Base-by-base conservation (phyloP, 2,888 invertebrate genomes). In the Papilio gigon region DNA sequence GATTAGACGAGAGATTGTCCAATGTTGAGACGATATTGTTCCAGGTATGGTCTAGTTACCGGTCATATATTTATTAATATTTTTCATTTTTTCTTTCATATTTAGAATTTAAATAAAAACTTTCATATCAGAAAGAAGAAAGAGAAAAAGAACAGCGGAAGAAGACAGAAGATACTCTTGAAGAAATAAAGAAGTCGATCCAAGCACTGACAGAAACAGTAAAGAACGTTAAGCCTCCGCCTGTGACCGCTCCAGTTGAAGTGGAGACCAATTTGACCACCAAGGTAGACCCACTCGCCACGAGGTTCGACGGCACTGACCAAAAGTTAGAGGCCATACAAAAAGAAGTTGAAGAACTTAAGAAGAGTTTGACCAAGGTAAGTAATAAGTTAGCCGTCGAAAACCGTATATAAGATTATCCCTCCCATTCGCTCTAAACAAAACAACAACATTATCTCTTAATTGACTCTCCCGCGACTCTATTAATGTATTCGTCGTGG, bases 11-110 rank as follows among this genome's bases (percentile, higher is more conserved):
- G 72, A 92, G 96, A 69, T 87, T 97, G 64, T 94, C 94, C 14
- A 95, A 95, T 74, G 95, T 97, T 6, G 96, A 97, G 84, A 95
- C 95, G 61, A 93, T 95, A 81, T 87, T 96, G 65, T 93, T 95
- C 77, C 94, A 95, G 92, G 95, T 95, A 80, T 82, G 80, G 73
- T 56, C 1, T 60, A 22, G 20, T 2, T 12, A n/a, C n/a, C n/a
- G n/a, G n/a, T n/a, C n/a, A n/a, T n/a, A n/a, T n/a, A n/a, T n/a
- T n/a, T n/a, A 33, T 33, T 33, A 8, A 4, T 33, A 5, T 33
- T 33, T 5, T 33, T 35, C 11, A 9, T 4, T 35, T 6, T 35
- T 11, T 35, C 33, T 35, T 6, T 11, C 4, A 11, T 35, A 1
- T 35, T n/a, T n/a, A n/a, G n/a, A n/a, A n/a, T n/a, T n/a, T n/a